A percentile compares a stretch with the other conserved stretches of the same genome.
phyloP scores from a whole-genome alignment of 1,140 invertebrate species.

The Heliconius congener region DNA sequence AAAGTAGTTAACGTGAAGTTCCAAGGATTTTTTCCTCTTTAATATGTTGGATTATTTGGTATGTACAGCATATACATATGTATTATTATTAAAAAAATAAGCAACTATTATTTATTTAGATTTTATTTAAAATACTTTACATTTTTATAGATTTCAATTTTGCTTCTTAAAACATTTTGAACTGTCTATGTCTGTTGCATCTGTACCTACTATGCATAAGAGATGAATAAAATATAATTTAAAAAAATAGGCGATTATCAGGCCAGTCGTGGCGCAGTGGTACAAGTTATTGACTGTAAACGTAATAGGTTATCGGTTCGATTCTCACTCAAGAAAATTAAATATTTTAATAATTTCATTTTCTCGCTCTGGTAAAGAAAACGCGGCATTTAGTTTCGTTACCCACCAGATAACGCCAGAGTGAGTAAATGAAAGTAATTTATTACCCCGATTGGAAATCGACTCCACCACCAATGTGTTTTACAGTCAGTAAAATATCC shows the following conservation, averaged over 20 bases:
- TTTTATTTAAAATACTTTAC: neutral
- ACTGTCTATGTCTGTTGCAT: too few species aligned
- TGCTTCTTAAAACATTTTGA: too few species aligned
- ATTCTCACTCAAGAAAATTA: neutral
- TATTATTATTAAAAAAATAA: neutral
- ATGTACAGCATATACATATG: neutral
- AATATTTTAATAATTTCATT: neutral
- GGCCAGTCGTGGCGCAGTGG: neutral
- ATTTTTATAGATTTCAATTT: too few species aligned
- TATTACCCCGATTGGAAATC: too few species aligned
- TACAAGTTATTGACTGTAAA: neutral
- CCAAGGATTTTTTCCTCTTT: neutral
- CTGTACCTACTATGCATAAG: too few species aligned
- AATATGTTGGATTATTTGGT: conserved; percentile 5
- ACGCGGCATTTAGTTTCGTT: neutral
- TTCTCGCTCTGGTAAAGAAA: neutral
- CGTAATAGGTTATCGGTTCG: neutral
- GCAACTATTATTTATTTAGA: neutral
- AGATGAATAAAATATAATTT: too few species aligned
- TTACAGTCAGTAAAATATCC: too few species aligned
- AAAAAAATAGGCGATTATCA: too few species aligned
- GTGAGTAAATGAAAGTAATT: too few species aligned
- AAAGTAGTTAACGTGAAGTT: conserved; percentile 19
- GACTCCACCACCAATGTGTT: too few species aligned
- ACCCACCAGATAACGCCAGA: neutral